Evolutionary conservation across 2,888 invertebrate species (phyloP).

Genomic region (Artemia sinica): DNA sequence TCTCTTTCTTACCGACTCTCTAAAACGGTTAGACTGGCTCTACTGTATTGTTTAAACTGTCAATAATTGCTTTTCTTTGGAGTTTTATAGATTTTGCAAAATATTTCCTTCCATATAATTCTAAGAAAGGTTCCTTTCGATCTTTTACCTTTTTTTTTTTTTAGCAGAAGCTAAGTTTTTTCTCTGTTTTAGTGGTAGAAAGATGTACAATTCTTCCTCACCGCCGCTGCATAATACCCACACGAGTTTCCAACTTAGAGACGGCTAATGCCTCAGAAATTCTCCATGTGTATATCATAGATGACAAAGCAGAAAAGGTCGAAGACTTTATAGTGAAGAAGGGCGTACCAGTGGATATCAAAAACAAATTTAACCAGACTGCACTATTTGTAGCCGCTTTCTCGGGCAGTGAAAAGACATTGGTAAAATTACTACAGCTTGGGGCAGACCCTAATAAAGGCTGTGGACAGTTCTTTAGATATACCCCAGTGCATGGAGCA

Average conservation of each 20-base stretch:
- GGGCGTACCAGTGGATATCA: conserved; percentile 29
- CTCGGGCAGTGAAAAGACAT: conserved; percentile 29
- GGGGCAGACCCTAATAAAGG: conserved; percentile 35
- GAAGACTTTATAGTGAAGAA: background rate
- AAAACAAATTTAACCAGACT: conserved; percentile 31
- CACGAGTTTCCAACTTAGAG: background rate
- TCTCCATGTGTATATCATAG: background rate
- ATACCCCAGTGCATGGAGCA: conserved; percentile 34
- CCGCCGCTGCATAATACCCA: conserved; percentile 8
- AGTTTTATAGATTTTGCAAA: no score
- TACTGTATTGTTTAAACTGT: no score
- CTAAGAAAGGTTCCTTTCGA: no score
- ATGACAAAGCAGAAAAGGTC: conserved; percentile 2
- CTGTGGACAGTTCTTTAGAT: conserved; percentile 28
- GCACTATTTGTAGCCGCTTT: conserved; percentile 33
- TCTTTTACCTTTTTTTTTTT: no score
- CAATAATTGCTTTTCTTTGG: no score
- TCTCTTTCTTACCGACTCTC: no score
- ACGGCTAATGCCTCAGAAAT: background rate
- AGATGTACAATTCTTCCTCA: background rate
- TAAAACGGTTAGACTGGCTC: no score
- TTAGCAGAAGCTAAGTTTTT: background rate
- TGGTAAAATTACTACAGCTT: conserved; percentile 30
- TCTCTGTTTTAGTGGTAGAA: conserved; percentile 1
- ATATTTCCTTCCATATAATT: no score